A percentile compares a stretch with the other conserved stretches of the same genome.
These are phyloP conservation scores for Caranx ignobilis DNA, from an alignment of 2,113 vertebrate genomes.

Conservation along the genomic window DNA sequence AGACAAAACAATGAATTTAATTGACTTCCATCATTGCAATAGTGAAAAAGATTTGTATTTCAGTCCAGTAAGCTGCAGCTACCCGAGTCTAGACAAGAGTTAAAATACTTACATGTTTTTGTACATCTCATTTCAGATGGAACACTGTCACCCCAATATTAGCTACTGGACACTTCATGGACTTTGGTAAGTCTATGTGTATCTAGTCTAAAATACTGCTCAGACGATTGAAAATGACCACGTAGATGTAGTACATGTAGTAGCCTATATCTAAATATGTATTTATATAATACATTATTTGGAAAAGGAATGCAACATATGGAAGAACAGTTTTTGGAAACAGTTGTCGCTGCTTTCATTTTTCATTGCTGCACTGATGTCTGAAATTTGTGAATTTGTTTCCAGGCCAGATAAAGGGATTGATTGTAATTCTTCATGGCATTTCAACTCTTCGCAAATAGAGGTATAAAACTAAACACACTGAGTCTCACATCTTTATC, in stretches of 20 bases:
- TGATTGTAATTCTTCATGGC: constrained; percentile 80
- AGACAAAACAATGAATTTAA: no score
- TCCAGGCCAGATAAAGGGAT: constrained; percentile 79
- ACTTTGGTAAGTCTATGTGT: constrained; percentile 76
- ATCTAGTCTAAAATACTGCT: neutral
- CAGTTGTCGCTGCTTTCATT: neutral
- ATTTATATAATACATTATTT: neutral
- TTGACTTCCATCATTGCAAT: no score
- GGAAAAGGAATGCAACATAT: neutral
- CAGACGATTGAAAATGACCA: no score
- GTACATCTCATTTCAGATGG: constrained; percentile 78
- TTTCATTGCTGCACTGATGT: neutral
- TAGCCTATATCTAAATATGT: neutral
- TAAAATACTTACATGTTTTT: neutral
- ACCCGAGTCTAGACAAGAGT: neutral
- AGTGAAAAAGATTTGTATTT: no score
- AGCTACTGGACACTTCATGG: constrained; percentile 85
- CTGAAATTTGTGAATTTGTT: constrained; percentile 30
- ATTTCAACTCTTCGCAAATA: constrained; percentile 74
- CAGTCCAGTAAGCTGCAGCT: no score
- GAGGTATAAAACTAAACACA: constrained; percentile 57
- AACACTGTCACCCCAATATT: constrained; percentile 76
- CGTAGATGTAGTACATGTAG: no score
- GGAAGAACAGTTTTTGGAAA: neutral
- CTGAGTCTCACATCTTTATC: neutral